These are phyloP conservation scores for Yponomeuta cagnagella DNA, from an alignment of 2,888 invertebrate species.

Conservation along the genomic window DNA sequence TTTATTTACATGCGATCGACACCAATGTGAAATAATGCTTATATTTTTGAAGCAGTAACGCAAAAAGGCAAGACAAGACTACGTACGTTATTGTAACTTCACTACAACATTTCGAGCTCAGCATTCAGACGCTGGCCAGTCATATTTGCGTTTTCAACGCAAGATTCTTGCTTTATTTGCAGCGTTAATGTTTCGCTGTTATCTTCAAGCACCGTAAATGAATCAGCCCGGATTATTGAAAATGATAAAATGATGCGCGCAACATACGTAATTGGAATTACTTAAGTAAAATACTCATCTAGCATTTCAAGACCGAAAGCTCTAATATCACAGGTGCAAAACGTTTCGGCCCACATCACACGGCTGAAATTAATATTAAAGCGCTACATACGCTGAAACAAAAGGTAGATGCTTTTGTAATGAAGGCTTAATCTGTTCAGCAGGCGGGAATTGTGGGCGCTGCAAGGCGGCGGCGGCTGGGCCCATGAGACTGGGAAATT, in stretches of 20 bases:
- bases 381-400: slow-evolving; percentile 7
- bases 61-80: too few species aligned
- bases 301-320: not conserved
- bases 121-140: not conserved
- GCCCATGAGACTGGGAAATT: slow-evolving; percentile 57
- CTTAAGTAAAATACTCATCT: not conserved
- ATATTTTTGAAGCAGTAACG: too few species aligned
- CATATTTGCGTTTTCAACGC: slow-evolving; percentile 5
- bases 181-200: not conserved
- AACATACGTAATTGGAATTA: too few species aligned
- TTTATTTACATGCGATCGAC: too few species aligned
- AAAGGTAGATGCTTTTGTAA: slow-evolving; percentile 9
- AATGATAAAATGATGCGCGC: too few species aligned
- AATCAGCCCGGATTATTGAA: not conserved
- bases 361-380: slow-evolving; percentile 10
- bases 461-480: slow-evolving; percentile 23
- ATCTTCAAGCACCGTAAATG: not conserved
- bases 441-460: slow-evolving; percentile 1
- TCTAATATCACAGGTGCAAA: not conserved
- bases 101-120: not conserved
- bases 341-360: not conserved
- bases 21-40: too few species aligned
- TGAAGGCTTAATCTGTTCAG: slow-evolving; percentile 14
- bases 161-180: not conserved
- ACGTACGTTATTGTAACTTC: not conserved